phyloP scores from a whole-genome alignment of 2,888 invertebrate species.

The Drosophila algonquin region DNA sequence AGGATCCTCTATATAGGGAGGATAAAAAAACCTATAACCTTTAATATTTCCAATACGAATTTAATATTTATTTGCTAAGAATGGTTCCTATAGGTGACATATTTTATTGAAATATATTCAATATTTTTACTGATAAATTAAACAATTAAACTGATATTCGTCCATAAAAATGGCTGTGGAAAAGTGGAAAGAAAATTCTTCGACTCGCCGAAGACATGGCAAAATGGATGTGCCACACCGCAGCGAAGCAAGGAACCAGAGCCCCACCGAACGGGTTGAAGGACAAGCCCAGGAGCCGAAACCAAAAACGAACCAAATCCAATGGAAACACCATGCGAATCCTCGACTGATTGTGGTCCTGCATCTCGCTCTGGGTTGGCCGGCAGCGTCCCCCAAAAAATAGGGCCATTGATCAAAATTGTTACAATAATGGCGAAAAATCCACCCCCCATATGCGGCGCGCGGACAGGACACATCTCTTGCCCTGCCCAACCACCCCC shows the following conservation, averaged over 20 bases:
- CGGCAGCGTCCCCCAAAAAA: constrained; percentile 63
- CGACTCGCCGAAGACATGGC: neutral
- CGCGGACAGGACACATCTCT: neutral
- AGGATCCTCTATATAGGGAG: no score
- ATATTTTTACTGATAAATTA: neutral
- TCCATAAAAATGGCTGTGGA: neutral
- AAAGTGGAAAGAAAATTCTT: neutral
- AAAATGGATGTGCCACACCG: neutral
- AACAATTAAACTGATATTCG: neutral
- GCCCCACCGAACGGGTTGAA: neutral
- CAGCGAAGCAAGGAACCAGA: neutral
- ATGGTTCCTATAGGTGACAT: no score
- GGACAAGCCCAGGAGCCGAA: neutral
- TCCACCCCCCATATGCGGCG: constrained; percentile 60
- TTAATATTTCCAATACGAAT: no score
- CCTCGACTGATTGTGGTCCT: constrained; percentile 17
- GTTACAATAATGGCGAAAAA: constrained; percentile 82
- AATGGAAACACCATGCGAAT: constrained; percentile 7
- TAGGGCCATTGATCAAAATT: constrained; percentile 81
- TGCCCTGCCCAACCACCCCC: constrained; percentile 6
- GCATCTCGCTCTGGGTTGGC: constrained; percentile 42
- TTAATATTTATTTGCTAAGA: no score
- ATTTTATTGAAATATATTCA: no score
- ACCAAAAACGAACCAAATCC: neutral
- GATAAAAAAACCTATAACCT: no score